phyloP scores from a whole-genome alignment of 2,888 invertebrate genomes.

The Hermodice carunculata region DNA sequence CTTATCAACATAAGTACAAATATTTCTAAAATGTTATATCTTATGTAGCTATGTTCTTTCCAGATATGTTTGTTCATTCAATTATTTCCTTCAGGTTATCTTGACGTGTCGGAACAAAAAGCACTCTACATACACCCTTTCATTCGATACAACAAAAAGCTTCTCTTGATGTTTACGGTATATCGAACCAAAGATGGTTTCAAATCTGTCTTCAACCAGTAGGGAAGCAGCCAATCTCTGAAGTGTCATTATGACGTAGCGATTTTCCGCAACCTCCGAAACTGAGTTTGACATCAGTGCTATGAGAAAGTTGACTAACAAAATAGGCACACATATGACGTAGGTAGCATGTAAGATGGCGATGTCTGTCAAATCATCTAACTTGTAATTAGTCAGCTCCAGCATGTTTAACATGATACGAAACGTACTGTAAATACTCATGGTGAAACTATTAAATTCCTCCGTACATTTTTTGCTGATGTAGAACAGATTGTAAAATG shows the following conservation, averaged over 20 bases:
- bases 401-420: conserved; percentile 27
- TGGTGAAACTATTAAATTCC: not conserved
- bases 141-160: not conserved
- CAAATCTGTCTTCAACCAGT: conserved; percentile 17
- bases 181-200: not conserved
- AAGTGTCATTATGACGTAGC: conserved; percentile 21
- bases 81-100: too few species aligned
- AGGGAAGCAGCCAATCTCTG: conserved; percentile 19
- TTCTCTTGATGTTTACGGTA: conserved; percentile 2
- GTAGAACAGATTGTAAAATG: conserved; percentile 22
- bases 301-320: conserved; percentile 31
- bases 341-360: conserved; percentile 25
- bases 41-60: too few species aligned
- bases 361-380: conserved; percentile 2
- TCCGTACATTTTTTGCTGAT: conserved; percentile 8
- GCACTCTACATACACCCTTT: conserved; percentile 16
- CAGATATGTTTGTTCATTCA: too few species aligned
- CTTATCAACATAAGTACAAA: too few species aligned
- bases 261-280: conserved; percentile 18
- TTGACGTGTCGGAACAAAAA: too few species aligned
- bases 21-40: too few species aligned
- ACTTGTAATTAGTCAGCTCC: conserved; percentile 17
- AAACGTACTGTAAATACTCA: conserved; percentile 24
- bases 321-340: conserved; percentile 25
- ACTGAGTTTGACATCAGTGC: conserved; percentile 30